Percentiles rank a stretch among this genome's conserved stretches.
These are phyloP conservation scores for Calliphora vicina DNA, from an alignment of 1,140 invertebrate species.

Conservation along the genomic window DNA sequence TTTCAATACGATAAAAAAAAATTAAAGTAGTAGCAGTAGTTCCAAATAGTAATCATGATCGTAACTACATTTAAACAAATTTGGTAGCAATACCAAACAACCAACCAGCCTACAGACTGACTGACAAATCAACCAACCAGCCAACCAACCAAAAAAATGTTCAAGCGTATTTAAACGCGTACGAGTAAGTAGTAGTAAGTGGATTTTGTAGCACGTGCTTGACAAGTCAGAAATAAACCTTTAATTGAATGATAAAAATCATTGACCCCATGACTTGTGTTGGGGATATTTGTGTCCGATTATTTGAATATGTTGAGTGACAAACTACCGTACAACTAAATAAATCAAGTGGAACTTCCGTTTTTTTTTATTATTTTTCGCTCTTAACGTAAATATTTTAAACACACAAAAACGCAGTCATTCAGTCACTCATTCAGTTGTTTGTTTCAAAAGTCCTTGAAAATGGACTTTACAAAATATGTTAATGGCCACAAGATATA, in stretches of 20 bases:
- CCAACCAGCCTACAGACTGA: not conserved
- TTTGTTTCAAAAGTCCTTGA: not conserved
- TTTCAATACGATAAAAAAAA: too few relatives aligned
- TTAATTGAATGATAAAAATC: conserved; percentile 22
- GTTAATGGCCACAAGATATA: not conserved
- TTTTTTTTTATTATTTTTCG: not conserved
- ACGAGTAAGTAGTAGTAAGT: not conserved
- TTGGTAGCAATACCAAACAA: not conserved
- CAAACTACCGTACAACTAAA: not conserved
- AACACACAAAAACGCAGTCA: not conserved
- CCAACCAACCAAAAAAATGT: not conserved
- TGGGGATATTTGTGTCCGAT: not conserved
- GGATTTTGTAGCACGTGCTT: conserved; percentile 29
- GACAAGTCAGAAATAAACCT: conserved; percentile 21
- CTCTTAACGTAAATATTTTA: not conserved
- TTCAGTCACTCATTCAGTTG: too few relatives aligned
- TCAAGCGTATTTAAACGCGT: not conserved
- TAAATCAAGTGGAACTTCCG: conserved; percentile 18
- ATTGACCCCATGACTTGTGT: conserved; percentile 12
- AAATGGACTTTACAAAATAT: conserved; percentile 13
- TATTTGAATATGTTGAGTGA: conserved; percentile 17
- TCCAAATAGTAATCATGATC: not conserved
- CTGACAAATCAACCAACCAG: too few relatives aligned
- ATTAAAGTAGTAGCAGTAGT: not conserved
- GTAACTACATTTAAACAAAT: not conserved